Base-by-base conservation (phyloP, 1,140 invertebrate species). In the Zaprionus davidi region DNA sequence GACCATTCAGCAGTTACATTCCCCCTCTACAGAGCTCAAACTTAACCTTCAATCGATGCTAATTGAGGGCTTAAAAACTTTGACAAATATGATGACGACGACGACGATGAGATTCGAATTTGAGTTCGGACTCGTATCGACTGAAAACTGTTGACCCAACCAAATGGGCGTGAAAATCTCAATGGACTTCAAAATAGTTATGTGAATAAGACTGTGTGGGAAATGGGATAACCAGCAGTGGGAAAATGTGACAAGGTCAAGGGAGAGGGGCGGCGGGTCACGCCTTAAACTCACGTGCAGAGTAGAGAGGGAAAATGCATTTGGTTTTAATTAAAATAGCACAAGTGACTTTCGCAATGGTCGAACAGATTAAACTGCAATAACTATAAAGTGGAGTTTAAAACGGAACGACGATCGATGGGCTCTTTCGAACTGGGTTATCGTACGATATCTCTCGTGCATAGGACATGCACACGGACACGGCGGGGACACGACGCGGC, bases 301-400 rank as follows among this genome's bases (percentile, higher is more conserved):
- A 34, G 9, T 31, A 34, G 51, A 41, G 62, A 38, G 53, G 24
- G 24, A 62, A 53, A 85, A 72, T 83, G 83, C 83, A 86, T 74
- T 83, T 76, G 70, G 26, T 80, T 86, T 86, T 88, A 88, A 86
- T 88, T 86, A 87, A 87, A 67, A 72, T 57, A 69, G 76, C 46
- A 71, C 75, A 86, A 86, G 84, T 86, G 83, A 83, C 80, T 86
- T 79, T 79, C 63, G 67, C 82, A 86, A 86, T 86, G 83, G 84
- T 77, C 80, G 60, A 76, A 17, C 57, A 86, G 84, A 86, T 86
- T 88, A 88, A 88, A 86, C 59, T 83, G 83, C 84, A 86, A 86
- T 86, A 86, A 86, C 83, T 87, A 83, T 87, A 80, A 86, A 87
- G 70, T 72, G 58, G 63, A 69, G 78, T 70, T 80, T 76, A 72